A percentile compares a stretch with the other conserved stretches of the same genome.
Evolutionary conservation across 2,113 vertebrate species (phyloP).

Genomic region (Zapornia atra): DNA sequence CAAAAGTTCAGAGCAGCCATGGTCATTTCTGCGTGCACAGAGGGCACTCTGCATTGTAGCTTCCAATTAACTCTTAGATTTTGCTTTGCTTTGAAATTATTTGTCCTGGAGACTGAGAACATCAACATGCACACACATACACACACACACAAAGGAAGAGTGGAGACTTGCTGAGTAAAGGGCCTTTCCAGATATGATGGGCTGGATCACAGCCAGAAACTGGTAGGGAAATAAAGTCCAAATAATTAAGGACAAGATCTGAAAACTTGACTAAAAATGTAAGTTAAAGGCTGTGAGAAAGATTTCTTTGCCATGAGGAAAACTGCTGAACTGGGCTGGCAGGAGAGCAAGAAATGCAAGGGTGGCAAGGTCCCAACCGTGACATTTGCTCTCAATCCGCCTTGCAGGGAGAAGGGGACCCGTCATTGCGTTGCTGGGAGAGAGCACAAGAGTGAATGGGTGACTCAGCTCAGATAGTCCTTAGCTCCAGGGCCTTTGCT

Average conservation of each 20-base stretch:
- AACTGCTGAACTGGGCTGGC: neutral
- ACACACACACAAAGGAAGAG: neutral
- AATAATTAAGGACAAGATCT: neutral
- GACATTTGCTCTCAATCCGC: neutral
- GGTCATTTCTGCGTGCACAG: neutral
- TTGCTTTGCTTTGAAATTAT: neutral
- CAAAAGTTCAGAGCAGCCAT: neutral
- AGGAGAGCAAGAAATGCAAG: neutral
- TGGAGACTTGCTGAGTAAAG: neutral
- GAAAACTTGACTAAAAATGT: neutral
- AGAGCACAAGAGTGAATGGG: neutral
- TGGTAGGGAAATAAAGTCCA: neutral
- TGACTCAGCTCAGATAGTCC: neutral
- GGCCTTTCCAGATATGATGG: neutral
- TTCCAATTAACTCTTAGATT: neutral
- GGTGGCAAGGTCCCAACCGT: neutral
- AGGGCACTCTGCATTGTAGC: neutral
- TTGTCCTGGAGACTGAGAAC: neutral
- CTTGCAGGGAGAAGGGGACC: neutral
- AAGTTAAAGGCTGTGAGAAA: neutral
- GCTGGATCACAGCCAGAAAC: neutral
- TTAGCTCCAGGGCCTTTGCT: neutral
- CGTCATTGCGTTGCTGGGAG: rapidly evolving
- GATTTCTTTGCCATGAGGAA: neutral
- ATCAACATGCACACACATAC: neutral